These are phyloP conservation scores for Siphamia tubifer DNA, from an alignment of 2,113 vertebrate genomes.

Conservation along the genomic window DNA sequence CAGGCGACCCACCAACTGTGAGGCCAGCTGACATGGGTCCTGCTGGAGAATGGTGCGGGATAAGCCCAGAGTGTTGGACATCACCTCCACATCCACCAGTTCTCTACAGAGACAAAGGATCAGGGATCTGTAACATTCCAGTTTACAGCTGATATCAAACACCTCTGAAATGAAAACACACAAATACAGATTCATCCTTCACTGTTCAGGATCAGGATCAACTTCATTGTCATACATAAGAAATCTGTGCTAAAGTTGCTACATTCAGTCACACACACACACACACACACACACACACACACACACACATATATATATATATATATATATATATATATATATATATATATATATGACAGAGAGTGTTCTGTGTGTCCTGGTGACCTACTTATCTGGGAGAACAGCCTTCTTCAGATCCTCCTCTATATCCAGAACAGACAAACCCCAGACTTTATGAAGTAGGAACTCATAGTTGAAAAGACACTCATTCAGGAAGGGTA, in stretches of 20 bases:
- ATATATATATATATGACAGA: no score
- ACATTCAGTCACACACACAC: not conserved
- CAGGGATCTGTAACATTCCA: no score
- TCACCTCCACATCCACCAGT: conserved; percentile 62
- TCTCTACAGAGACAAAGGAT: conserved; percentile 35
- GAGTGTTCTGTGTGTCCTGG: not conserved
- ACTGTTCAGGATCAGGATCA: no score
- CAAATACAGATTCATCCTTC: no score
- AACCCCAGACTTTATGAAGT: conserved; percentile 75
- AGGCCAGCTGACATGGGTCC: conserved; percentile 78
- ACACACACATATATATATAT: no score
- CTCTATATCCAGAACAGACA: conserved; percentile 70
- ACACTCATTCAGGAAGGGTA: conserved; percentile 67
- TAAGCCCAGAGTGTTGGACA: conserved; percentile 67
- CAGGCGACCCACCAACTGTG: conserved; percentile 73
- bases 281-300: no score
- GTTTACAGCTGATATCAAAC: no score
- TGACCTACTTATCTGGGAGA: conserved; percentile 68
- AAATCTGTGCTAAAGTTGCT: not conserved
- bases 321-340: no score
- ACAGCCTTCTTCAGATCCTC: conserved; percentile 75
- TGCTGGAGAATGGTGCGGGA: conserved; percentile 63
- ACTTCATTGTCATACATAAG: no score
- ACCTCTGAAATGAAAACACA: no score
- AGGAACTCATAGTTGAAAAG: conserved; percentile 80